Percentiles rank a stretch among this genome's conserved stretches.
phyloP scores from a whole-genome alignment of 35 echinoderm and acorn worm species.

The Heliocidaris erythrogramma region DNA sequence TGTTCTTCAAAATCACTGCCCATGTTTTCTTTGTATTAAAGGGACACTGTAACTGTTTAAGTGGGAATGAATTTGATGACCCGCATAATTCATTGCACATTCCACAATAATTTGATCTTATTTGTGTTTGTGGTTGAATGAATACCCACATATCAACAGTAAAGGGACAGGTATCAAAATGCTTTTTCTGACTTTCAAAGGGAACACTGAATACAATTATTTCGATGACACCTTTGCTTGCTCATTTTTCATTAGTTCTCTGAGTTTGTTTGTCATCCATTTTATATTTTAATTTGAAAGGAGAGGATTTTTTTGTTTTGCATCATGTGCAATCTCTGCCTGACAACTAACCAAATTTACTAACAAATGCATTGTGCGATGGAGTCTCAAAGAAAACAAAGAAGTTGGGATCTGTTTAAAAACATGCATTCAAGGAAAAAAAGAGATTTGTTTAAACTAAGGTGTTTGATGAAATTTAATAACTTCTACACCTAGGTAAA shows the following conservation, averaged over 20 bases:
- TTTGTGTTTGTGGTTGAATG: no score
- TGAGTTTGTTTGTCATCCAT: neutral
- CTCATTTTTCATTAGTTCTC: neutral
- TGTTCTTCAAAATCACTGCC: no score
- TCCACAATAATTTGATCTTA: no score
- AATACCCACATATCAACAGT: no score
- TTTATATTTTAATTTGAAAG: neutral
- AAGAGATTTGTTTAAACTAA: no score
- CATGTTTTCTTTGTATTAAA: no score
- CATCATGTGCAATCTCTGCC: neutral
- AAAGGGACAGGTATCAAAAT: neutral
- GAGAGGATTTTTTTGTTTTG: neutral
- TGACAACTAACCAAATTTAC: neutral
- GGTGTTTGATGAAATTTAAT: no score
- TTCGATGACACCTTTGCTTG: neutral
- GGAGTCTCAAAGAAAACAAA: neutral
- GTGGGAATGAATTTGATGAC: no score
- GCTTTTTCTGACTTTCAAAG: neutral
- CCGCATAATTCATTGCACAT: no score
- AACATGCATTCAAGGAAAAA: neutral
- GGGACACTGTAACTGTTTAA: no score
- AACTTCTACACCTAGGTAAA: no score
- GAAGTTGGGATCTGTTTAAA: neutral
- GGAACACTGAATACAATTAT: neutral
- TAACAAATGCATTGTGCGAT: neutral